A percentile compares a stretch with the other conserved stretches of the same genome.
phyloP scores from a whole-genome alignment of 2,888 invertebrate genomes.

The Danaus chrysippus region DNA sequence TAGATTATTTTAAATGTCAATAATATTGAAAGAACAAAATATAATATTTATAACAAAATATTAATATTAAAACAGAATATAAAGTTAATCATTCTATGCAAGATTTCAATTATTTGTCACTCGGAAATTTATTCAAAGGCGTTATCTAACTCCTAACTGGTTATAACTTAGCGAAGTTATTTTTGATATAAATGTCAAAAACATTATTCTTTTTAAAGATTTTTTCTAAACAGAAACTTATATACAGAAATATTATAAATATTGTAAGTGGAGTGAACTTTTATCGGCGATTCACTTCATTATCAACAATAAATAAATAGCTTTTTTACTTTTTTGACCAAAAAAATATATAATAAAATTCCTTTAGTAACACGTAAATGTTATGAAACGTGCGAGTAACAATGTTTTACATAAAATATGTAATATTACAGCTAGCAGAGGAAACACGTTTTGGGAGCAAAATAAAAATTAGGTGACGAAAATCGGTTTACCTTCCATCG shows the following conservation, averaged over 20 bases:
- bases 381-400: conserved; percentile 13
- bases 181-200: too few species aligned
- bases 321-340: neutral
- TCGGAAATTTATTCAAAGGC: conserved; percentile 41
- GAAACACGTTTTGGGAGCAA: conserved; percentile 18
- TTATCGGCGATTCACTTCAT: neutral
- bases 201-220: too few species aligned
- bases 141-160: conserved; percentile 25
- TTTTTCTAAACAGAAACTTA: neutral
- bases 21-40: too few species aligned
- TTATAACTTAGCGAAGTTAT: too few species aligned
- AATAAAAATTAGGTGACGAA: conserved; percentile 28
- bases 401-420: conserved; percentile 29
- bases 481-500: conserved; percentile 28
- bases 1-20: neutral
- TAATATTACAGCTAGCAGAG: conserved; percentile 26
- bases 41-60: neutral
- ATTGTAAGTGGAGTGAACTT: conserved; percentile 4
- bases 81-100: neutral
- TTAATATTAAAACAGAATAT: too few species aligned
- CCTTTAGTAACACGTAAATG: conserved; percentile 2
- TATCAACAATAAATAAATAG: too few species aligned
- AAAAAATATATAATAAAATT: neutral
- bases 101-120: conserved; percentile 35
- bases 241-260: conserved; percentile 6